Evolutionary conservation across 92 coral and sea anemone genomes (phyloP).

Genomic region (Zoanthus sociatus): DNA sequence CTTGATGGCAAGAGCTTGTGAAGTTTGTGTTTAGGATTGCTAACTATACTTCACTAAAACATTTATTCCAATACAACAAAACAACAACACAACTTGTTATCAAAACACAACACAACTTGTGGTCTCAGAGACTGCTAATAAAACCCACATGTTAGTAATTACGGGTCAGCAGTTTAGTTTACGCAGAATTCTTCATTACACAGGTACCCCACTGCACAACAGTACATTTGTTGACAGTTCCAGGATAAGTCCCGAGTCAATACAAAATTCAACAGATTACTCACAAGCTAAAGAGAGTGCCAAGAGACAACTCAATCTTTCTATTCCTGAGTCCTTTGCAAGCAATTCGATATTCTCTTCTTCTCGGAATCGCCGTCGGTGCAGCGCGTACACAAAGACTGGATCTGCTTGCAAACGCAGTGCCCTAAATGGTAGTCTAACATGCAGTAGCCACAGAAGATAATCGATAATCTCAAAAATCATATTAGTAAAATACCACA

Average conservation of each 20-base stretch:
- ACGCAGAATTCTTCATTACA: background rate
- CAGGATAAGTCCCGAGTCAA: background rate
- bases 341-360: conserved; percentile 58
- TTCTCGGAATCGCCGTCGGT: conserved; percentile 64
- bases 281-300: background rate
- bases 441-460: conserved; percentile 68
- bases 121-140: no score
- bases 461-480: background rate
- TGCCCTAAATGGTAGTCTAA: conserved; percentile 70
- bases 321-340: conserved; percentile 69
- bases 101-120: no score
- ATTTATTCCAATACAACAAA: no score
- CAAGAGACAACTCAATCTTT: conserved; percentile 55
- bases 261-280: background rate
- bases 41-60: no score
- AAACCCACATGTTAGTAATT: no score
- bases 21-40: no score
- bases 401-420: conserved; percentile 86
- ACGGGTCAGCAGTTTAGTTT: background rate
- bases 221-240: conserved; percentile 28
- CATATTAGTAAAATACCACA: no score
- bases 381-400: conserved; percentile 80
- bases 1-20: no score
- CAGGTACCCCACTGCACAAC: conserved; percentile 35
- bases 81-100: no score